These are phyloP conservation scores for Acrobasis consociella DNA, from an alignment of 2,888 invertebrate genomes.

Conservation along the genomic window DNA sequence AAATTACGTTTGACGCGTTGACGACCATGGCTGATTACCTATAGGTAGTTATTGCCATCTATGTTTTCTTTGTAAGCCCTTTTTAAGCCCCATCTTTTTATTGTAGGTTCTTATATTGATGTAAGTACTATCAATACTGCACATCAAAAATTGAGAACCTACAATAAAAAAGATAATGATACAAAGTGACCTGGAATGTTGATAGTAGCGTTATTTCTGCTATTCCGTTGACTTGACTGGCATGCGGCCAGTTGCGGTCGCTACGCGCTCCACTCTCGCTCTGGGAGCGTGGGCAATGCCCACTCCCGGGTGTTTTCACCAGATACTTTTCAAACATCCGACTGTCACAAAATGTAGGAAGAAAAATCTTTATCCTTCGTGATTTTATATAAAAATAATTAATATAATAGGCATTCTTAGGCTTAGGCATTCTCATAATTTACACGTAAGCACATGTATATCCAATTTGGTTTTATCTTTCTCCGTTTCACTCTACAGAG, in stretches of 20 bases:
- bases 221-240: constrained; percentile 70
- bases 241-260: constrained; percentile 66
- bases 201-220: constrained; percentile 80
- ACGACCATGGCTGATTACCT: too few species aligned
- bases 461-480: too few species aligned
- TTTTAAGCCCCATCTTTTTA: too few species aligned
- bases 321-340: constrained; percentile 37
- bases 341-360: constrained; percentile 14
- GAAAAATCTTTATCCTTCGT: not conserved
- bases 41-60: too few species aligned
- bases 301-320: constrained; percentile 58
- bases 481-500: too few species aligned
- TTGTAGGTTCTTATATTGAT: too few species aligned
- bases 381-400: too few species aligned
- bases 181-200: constrained; percentile 80
- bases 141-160: constrained; percentile 25
- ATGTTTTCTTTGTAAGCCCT: too few species aligned
- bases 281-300: constrained; percentile 59
- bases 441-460: too few species aligned
- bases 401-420: too few species aligned
- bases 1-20: too few species aligned
- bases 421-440: too few species aligned
- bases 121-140: not conserved
- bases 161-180: constrained; percentile 72
- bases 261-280: constrained; percentile 43